These are phyloP conservation scores for Megalonaias nervosa DNA, from an alignment of 1,140 invertebrate genomes.

Conservation along the genomic window DNA sequence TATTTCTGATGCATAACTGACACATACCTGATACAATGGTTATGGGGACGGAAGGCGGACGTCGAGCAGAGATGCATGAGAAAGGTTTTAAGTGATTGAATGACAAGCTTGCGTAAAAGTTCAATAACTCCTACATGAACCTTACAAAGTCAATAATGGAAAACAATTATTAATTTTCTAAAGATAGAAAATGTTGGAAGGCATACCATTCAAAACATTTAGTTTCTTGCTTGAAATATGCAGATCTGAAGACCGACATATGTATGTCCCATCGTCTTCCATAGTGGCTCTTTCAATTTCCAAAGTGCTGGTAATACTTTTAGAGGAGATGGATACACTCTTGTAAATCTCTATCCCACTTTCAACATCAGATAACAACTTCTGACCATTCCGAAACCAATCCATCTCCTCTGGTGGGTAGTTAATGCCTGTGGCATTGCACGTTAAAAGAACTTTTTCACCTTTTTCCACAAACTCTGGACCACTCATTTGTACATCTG, in stretches of 20 bases:
- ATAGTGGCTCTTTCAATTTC: constrained; percentile 49
- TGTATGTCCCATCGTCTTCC: constrained; percentile 55
- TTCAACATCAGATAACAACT: constrained; percentile 36
- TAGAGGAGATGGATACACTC: constrained; percentile 43
- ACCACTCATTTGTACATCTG: constrained; percentile 55
- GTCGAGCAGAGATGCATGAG: too few relatives aligned
- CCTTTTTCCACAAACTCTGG: constrained; percentile 54
- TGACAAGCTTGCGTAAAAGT: too few relatives aligned
- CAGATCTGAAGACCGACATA: constrained; percentile 52
- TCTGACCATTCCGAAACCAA: constrained; percentile 63
- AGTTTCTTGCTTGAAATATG: constrained; percentile 52
- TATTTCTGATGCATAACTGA: too few relatives aligned
- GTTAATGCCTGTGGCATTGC: constrained; percentile 58
- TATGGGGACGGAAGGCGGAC: too few relatives aligned
- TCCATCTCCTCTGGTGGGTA: constrained; percentile 60
- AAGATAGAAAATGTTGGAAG: too few relatives aligned
- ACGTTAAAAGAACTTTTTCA: constrained; percentile 44
- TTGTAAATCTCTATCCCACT: constrained; percentile 47
- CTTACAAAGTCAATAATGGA: too few relatives aligned
- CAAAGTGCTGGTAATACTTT: constrained; percentile 54
- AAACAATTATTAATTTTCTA: too few relatives aligned
- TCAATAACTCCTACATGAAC: too few relatives aligned
- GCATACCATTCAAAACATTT: constrained; percentile 56
- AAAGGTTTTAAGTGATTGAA: too few relatives aligned
- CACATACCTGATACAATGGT: too few relatives aligned